A percentile compares a stretch with the other conserved stretches of the same genome.
These are phyloP conservation scores for Ceratina calcarata DNA, from an alignment of 1,140 invertebrate genomes.

Conservation along the genomic window DNA sequence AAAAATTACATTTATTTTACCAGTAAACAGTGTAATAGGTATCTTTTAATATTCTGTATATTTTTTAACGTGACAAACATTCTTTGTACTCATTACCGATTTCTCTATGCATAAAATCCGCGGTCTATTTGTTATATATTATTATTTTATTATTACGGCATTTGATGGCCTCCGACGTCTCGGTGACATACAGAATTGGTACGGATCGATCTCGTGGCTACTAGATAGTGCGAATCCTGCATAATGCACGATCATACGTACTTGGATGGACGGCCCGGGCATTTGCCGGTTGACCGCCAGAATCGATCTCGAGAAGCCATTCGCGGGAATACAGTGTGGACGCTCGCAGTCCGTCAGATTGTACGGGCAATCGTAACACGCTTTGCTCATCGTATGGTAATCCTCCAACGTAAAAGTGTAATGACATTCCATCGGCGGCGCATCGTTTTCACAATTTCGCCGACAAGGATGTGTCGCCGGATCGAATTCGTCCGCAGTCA, in stretches of 20 bases:
- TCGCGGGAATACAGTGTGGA: conserved; percentile 90
- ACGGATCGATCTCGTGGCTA: not conserved
- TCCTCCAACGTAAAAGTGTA: conserved; percentile 88
- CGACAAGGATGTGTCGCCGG: conserved; percentile 78
- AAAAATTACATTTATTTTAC: too few relatives aligned
- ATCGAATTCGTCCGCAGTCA: conserved; percentile 41
- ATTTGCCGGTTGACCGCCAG: conserved; percentile 91
- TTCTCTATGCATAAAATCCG: too few relatives aligned
- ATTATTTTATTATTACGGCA: too few relatives aligned
- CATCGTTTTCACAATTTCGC: conserved; percentile 80
- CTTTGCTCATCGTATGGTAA: conserved; percentile 92
- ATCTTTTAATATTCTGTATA: too few relatives aligned
- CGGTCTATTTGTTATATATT: too few relatives aligned
- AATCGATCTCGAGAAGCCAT: conserved; percentile 88
- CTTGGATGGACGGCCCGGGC: conserved; percentile 92
- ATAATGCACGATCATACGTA: conserved; percentile 66
- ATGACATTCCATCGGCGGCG: conserved; percentile 83
- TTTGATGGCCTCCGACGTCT: too few relatives aligned
- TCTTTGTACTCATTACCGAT: too few relatives aligned
- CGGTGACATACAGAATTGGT: not conserved
- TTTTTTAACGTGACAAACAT: too few relatives aligned
- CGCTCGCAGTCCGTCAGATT: conserved; percentile 88
- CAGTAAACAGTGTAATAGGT: too few relatives aligned
- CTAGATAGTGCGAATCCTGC: not conserved
- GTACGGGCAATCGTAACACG: conserved; percentile 91